phyloP scores from a whole-genome alignment of 2,797 vertebrate species.

The Amphiprion clarkii region DNA sequence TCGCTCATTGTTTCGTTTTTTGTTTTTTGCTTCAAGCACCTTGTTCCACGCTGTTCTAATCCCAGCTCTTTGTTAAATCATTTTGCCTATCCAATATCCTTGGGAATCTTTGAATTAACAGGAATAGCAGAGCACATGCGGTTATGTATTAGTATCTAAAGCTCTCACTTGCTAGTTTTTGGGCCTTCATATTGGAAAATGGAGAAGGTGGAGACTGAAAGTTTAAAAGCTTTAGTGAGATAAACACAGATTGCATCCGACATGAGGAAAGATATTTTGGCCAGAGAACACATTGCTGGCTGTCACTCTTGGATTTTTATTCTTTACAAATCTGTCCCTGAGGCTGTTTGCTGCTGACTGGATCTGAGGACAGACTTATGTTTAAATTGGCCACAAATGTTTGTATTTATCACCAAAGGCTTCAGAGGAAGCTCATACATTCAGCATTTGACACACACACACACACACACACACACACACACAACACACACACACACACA shows the following conservation, averaged over 20 bases:
- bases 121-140: slow-evolving; percentile 17
- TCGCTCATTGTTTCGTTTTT: slow-evolving; percentile 74
- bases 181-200: slow-evolving; percentile 5
- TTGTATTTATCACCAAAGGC: slow-evolving; percentile 63
- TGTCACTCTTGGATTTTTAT: slow-evolving; percentile 39
- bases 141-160: slow-evolving; percentile 33
- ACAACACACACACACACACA: not conserved
- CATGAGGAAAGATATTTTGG: slow-evolving; percentile 24
- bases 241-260: slow-evolving; percentile 40
- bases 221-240: slow-evolving; percentile 57
- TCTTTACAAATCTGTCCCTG: slow-evolving; percentile 46
- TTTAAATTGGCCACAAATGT: slow-evolving; percentile 67
- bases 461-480: not conserved
- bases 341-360: slow-evolving; percentile 49
- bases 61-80: slow-evolving; percentile 74
- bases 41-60: slow-evolving; percentile 75
- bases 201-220: slow-evolving; percentile 3
- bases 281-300: slow-evolving; percentile 40
- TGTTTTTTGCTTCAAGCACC: slow-evolving; percentile 71
- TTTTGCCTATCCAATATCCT: slow-evolving; percentile 63
- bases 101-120: slow-evolving; percentile 58
- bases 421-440: slow-evolving; percentile 11
- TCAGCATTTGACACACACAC: slow-evolving; percentile 7
- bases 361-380: slow-evolving; percentile 69
- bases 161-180: slow-evolving; percentile 21